Conservation (phyloP, 2,113 vertebrate species). For the Gnathonemus echidnorhynchus region DNA sequence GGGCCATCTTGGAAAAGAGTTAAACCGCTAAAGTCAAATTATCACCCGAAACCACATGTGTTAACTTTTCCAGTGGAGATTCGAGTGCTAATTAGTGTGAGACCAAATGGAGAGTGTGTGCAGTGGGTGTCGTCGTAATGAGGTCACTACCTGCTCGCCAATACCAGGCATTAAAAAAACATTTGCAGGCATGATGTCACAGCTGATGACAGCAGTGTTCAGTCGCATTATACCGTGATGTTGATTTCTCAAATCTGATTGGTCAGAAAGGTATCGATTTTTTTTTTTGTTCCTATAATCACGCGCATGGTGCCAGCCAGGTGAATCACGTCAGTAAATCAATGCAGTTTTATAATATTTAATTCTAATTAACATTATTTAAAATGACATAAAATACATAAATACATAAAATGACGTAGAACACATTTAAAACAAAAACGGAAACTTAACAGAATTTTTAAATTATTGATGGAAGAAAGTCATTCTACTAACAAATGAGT, state of each 20-base stretch:
- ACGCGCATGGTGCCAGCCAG: neutral
- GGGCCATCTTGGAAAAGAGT: constrained; percentile 44
- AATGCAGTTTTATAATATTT: neutral
- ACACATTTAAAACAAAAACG: neutral
- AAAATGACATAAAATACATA: neutral
- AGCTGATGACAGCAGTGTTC: neutral
- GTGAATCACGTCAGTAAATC: neutral
- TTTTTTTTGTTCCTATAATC: neutral
- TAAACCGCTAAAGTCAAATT: constrained; percentile 39
- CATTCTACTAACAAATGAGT: neutral
- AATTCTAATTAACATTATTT: neutral
- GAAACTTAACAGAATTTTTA: neutral
- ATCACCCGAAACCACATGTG: neutral
- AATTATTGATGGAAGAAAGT: neutral
- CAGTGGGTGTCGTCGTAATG: neutral
- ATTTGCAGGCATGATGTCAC: neutral
- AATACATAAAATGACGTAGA: neutral
- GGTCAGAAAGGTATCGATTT: neutral
- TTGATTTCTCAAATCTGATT: neutral
- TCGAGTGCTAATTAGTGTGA: neutral
- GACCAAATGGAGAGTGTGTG: neutral
- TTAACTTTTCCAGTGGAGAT: neutral
- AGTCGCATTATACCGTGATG: neutral
- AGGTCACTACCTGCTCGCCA: neutral
- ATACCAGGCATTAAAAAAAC: neutral